Percentiles rank a stretch among this genome's conserved stretches.
phyloP scores from a whole-genome alignment of 2,888 invertebrate species.

The Chouioia cunea region DNA sequence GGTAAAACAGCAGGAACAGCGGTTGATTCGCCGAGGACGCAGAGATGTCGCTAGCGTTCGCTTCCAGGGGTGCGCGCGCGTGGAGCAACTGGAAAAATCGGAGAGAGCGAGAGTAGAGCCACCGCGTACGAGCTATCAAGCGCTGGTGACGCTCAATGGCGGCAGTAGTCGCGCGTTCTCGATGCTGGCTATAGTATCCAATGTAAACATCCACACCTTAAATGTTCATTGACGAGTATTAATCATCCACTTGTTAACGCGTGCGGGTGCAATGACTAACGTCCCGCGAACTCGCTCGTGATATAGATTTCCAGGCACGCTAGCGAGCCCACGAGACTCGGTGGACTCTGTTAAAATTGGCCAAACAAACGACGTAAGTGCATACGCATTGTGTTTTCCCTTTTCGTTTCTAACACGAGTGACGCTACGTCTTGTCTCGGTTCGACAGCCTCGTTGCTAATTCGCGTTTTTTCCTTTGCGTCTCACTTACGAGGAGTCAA shows the following conservation, averaged over 20 bases:
- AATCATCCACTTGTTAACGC: slow-evolving; percentile 22
- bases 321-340: not conserved
- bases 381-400: slow-evolving; percentile 5
- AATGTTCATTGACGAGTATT: slow-evolving; percentile 39
- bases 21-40: too few relatives aligned
- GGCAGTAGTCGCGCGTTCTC: not conserved
- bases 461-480: slow-evolving; percentile 7
- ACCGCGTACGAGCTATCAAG: slow-evolving; percentile 6
- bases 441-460: not conserved
- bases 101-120: too few relatives aligned
- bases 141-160: not conserved
- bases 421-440: too few relatives aligned
- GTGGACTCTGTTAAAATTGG: slow-evolving; percentile 36
- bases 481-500: slow-evolving; percentile 14
- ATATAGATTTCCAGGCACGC: slow-evolving; percentile 1
- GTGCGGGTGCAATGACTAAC: slow-evolving; percentile 33
- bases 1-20: too few relatives aligned
- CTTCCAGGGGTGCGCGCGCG: too few relatives aligned
- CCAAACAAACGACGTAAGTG: slow-evolving; percentile 39
- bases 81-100: too few relatives aligned
- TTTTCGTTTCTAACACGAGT: not conserved
- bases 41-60: too few relatives aligned
- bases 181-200: not conserved
- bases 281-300: not conserved
- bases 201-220: slow-evolving; percentile 43